Evolutionary conservation across 2,888 invertebrate species (phyloP).

Genomic region (Sepioteuthis lessoniana): DNA sequence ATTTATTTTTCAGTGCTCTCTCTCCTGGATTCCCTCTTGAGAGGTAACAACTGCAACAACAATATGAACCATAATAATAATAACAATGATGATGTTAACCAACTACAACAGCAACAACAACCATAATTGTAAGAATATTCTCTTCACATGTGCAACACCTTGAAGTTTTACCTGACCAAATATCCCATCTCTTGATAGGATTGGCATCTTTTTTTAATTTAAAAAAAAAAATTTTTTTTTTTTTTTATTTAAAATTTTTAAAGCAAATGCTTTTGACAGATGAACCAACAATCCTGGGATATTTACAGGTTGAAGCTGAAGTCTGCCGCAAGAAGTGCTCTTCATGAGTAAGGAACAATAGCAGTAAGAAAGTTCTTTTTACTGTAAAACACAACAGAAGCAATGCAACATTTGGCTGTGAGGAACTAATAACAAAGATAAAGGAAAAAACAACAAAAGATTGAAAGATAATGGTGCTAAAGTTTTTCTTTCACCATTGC

Average conservation of each 20-base stretch:
- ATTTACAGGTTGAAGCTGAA: background rate
- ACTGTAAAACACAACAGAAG: background rate
- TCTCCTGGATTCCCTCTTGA: constrained; percentile 35
- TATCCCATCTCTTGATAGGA: background rate
- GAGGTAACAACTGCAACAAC: constrained; percentile 37
- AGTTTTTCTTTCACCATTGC: constrained; percentile 33
- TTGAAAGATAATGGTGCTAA: constrained; percentile 9
- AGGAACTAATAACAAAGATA: constrained; percentile 1
- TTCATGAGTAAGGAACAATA: constrained; percentile 21
- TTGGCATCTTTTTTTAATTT: background rate
- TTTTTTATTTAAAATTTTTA: no score
- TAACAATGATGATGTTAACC: background rate
- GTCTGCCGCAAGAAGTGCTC: background rate
- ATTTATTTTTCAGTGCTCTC: background rate
- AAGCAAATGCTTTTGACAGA: background rate
- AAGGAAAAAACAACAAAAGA: background rate
- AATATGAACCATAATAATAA: background rate
- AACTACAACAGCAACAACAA: background rate
- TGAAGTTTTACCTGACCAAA: background rate
- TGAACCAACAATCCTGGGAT: background rate
- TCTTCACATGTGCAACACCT: constrained; percentile 18
- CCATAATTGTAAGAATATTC: background rate
- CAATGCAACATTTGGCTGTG: constrained; percentile 45
- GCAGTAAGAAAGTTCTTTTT: background rate
- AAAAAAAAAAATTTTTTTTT: no score